Percentiles rank a stretch among this genome's conserved stretches.
These are phyloP conservation scores for Glyphotaelius pellucidus DNA, from an alignment of 2,888 invertebrate genomes.

Conservation along the genomic window DNA sequence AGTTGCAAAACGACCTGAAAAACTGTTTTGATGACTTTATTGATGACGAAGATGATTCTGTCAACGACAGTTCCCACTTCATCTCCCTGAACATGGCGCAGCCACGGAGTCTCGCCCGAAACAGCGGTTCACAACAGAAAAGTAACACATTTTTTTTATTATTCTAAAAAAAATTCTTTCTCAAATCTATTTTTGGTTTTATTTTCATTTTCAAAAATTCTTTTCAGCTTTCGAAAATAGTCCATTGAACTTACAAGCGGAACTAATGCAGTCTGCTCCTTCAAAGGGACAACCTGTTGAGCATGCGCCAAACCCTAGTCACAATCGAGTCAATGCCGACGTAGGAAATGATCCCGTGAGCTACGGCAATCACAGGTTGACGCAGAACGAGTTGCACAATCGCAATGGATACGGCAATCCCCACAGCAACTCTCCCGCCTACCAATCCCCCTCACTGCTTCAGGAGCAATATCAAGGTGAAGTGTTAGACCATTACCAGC, in stretches of 20 bases:
- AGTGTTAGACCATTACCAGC: conserved; percentile 46
- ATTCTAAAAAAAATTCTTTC: background rate
- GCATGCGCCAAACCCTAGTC: background rate
- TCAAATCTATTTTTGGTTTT: background rate
- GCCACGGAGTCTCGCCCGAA: conserved; percentile 7
- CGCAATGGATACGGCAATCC: conserved; percentile 31
- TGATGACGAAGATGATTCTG: conserved; percentile 81
- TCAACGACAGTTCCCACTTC: conserved; percentile 77
- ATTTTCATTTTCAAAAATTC: background rate
- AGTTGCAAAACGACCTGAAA: conserved; percentile 81
- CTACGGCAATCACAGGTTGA: background rate
- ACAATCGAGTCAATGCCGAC: background rate
- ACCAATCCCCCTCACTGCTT: background rate
- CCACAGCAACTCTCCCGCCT: background rate
- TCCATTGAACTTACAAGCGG: conserved; percentile 42
- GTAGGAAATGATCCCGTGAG: background rate
- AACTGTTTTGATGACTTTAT: conserved; percentile 84
- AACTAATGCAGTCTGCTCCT: conserved; percentile 35
- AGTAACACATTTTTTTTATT: background rate
- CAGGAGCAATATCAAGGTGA: conserved; percentile 7
- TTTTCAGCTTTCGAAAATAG: conserved; percentile 24
- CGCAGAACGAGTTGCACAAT: conserved; percentile 34
- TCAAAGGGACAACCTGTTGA: conserved; percentile 3
- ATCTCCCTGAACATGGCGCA: conserved; percentile 67
- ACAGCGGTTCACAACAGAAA: conserved; percentile 13